These are phyloP conservation scores for Onychostruthus taczanowskii DNA, from an alignment of 2,113 vertebrate species.

Conservation along the genomic window DNA sequence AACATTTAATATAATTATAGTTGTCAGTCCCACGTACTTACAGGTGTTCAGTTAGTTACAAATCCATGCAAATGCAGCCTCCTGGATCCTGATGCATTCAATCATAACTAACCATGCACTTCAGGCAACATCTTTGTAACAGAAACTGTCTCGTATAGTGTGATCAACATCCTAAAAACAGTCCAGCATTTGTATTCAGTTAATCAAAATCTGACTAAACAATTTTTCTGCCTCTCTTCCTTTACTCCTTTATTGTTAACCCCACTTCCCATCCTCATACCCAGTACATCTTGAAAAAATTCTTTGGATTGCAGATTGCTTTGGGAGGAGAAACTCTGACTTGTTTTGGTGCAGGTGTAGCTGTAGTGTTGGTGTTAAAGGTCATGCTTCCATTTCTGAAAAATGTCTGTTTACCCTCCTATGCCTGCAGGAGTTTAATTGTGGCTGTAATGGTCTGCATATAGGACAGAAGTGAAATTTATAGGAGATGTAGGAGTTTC, in stretches of 20 bases:
- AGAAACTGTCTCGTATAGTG: background rate
- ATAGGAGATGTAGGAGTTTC: background rate
- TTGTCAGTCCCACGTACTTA: background rate
- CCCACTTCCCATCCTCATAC: background rate
- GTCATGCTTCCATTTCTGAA: background rate
- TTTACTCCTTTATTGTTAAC: background rate
- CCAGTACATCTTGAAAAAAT: background rate
- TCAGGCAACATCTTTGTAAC: background rate
- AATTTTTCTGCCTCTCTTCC: background rate
- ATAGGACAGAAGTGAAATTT: background rate
- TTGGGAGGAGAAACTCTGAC: background rate
- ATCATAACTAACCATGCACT: background rate
- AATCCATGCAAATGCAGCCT: background rate
- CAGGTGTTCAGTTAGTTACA: background rate
- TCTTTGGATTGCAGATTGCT: background rate
- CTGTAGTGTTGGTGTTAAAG: background rate
- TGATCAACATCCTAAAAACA: background rate
- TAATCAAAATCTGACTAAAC: background rate
- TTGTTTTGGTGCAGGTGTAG: background rate
- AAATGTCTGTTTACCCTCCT: background rate
- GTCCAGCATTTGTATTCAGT: background rate
- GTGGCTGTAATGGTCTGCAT: background rate
- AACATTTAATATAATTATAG: background rate
- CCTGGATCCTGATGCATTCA: background rate
- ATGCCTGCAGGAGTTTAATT: background rate